A percentile compares a stretch with the other conserved stretches of the same genome.
phyloP scores from a whole-genome alignment of 1,140 invertebrate genomes.

The Drosophila ogumai region DNA sequence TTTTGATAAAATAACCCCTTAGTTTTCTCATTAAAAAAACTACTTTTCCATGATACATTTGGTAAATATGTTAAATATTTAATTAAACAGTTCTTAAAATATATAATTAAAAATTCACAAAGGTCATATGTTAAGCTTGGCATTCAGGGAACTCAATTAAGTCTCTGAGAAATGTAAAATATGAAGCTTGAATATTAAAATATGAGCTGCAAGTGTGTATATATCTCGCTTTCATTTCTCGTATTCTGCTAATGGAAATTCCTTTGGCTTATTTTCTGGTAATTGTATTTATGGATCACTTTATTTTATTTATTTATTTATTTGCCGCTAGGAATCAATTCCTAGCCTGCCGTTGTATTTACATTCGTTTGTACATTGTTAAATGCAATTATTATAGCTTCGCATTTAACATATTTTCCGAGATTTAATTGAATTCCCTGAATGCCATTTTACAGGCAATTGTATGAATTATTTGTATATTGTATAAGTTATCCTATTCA shows the following conservation, averaged over 20 bases:
- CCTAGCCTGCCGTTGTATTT: not conserved
- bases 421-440: slow-evolving; percentile 11
- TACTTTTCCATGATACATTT: too few species aligned
- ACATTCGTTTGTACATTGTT: not conserved
- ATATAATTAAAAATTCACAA: not conserved
- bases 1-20: too few species aligned
- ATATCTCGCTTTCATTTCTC: not conserved
- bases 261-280: not conserved
- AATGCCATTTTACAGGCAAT: not conserved
- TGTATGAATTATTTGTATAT: not conserved
- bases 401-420: not conserved
- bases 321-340: not conserved
- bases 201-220: not conserved
- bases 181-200: not conserved
- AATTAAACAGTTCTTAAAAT: not conserved
- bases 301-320: slow-evolving; percentile 4
- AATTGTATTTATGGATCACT: slow-evolving; percentile 5
- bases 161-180: not conserved
- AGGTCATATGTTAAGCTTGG: not conserved
- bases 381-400: slow-evolving; percentile 9
- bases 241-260: not conserved
- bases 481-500: slow-evolving; percentile 15
- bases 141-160: not conserved
- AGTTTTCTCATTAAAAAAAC: too few species aligned
- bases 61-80: not conserved